Percentiles rank a stretch among this genome's conserved stretches.
phyloP scores from a whole-genome alignment of 2,797 vertebrate genomes.

The Nyctibius grandis region DNA sequence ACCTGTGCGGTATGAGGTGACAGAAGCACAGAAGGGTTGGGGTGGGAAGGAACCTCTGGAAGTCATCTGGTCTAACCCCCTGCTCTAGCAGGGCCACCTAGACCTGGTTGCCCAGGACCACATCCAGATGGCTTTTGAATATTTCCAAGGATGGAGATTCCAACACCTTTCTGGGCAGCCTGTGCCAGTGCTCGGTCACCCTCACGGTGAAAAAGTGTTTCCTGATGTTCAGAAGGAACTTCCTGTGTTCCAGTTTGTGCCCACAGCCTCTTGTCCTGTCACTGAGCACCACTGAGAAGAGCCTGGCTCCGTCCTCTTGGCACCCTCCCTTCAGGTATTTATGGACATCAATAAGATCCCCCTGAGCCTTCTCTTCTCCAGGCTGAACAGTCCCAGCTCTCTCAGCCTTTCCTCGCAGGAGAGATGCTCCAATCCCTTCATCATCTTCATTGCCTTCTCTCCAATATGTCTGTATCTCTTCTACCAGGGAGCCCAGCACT shows the following conservation, averaged over 20 bases:
- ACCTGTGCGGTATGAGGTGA: accelerated
- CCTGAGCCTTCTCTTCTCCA: background rate
- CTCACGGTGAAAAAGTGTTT: background rate
- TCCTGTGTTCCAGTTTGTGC: background rate
- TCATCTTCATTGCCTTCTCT: background rate
- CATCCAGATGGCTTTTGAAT: background rate
- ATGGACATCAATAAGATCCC: no score
- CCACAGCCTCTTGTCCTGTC: background rate
- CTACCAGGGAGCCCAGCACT: background rate
- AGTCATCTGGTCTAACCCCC: background rate
- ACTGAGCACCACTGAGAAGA: background rate
- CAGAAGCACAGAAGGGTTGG: background rate
- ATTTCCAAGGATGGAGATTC: background rate
- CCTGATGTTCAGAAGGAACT: background rate
- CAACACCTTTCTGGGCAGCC: background rate
- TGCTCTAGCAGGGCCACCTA: background rate
- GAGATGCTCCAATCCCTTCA: background rate
- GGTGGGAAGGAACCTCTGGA: background rate
- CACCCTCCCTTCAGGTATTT: background rate
- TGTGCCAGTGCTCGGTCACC: background rate
- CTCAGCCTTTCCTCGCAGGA: background rate
- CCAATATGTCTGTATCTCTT: no score
- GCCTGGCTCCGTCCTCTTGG: background rate
- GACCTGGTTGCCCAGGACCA: background rate
- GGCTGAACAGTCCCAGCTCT: background rate